Percentiles rank a stretch among this genome's conserved stretches.
Evolutionary conservation across 1,140 invertebrate species (phyloP).

Genomic region (Macrotrachela quadricornifera): DNA sequence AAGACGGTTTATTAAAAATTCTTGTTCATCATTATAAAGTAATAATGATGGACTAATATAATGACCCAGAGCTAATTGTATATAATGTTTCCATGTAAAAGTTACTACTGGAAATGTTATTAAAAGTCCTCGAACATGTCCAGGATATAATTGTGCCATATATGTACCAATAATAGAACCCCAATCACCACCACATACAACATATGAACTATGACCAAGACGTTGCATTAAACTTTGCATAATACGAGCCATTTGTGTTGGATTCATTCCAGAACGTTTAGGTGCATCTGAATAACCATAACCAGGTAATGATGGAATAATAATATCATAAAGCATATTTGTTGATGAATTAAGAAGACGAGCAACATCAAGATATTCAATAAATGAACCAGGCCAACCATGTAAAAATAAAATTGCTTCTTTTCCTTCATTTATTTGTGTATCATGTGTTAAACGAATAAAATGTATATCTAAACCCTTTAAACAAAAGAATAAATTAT

Average conservation of each 20-base stretch:
- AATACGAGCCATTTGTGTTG: conserved; percentile 43
- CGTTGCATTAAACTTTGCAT: conserved; percentile 59
- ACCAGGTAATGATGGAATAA: conserved; percentile 56
- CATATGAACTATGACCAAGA: conserved; percentile 50
- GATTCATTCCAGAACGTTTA: conserved; percentile 20
- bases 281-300: conserved; percentile 57
- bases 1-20: conserved; percentile 1
- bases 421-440: conserved; percentile 5
- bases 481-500: conserved; percentile 49
- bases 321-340: conserved; percentile 42
- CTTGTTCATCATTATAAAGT: background rate
- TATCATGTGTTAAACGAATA: conserved; percentile 26
- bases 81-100: background rate
- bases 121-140: conserved; percentile 18
- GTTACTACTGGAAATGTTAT: background rate
- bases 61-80: too few relatives aligned
- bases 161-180: conserved; percentile 18
- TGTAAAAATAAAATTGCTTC: conserved; percentile 50
- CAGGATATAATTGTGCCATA: conserved; percentile 44
- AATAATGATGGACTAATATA: background rate
- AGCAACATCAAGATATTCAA: conserved; percentile 41
- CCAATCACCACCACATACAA: conserved; percentile 60
- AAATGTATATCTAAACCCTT: conserved; percentile 44
- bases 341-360: conserved; percentile 24
- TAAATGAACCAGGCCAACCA: conserved; percentile 69